A percentile compares a stretch with the other conserved stretches of the same genome.
phyloP scores from a whole-genome alignment of 2,113 vertebrate species.

The Diadophis punctatus region DNA sequence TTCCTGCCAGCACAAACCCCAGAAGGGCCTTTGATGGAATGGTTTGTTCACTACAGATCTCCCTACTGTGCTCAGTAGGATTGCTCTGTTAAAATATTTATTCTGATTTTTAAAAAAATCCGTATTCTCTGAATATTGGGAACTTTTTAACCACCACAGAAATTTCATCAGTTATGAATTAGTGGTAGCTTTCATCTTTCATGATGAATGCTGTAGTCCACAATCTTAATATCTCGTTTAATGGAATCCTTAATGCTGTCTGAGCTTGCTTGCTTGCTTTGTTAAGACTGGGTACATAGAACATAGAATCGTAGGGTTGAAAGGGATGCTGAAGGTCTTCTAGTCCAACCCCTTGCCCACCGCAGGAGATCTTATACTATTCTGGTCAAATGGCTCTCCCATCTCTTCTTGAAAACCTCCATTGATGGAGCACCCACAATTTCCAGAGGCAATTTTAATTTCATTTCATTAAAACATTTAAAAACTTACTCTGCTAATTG shows the following conservation, averaged over 20 bases:
- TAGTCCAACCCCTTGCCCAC: not conserved
- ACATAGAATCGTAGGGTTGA: not conserved
- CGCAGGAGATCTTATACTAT: too few species aligned
- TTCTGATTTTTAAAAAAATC: not conserved
- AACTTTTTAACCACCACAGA: not conserved
- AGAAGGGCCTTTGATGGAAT: not conserved
- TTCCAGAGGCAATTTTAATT: too few species aligned
- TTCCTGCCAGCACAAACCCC: not conserved
- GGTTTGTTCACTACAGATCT: not conserved
- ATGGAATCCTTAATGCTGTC: not conserved
- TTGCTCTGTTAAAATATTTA: not conserved
- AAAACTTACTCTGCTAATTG: not conserved
- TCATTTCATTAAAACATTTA: not conserved
- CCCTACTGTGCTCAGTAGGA: not conserved
- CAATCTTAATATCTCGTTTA: not conserved
- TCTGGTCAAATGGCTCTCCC: too few species aligned
- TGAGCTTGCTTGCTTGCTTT: not conserved
- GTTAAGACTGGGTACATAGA: not conserved
- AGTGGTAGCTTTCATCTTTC: not conserved
- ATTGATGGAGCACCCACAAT: too few species aligned
- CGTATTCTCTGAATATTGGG: not conserved
- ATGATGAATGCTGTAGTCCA: not conserved
- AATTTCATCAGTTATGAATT: not conserved
- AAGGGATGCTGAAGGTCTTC: too few species aligned
- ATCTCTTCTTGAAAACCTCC: too few species aligned